Evolutionary conservation across 2,888 invertebrate species (phyloP), one percentile per base, ranked within the genome.

Genomic region (Cerastoderma edule): DNA sequence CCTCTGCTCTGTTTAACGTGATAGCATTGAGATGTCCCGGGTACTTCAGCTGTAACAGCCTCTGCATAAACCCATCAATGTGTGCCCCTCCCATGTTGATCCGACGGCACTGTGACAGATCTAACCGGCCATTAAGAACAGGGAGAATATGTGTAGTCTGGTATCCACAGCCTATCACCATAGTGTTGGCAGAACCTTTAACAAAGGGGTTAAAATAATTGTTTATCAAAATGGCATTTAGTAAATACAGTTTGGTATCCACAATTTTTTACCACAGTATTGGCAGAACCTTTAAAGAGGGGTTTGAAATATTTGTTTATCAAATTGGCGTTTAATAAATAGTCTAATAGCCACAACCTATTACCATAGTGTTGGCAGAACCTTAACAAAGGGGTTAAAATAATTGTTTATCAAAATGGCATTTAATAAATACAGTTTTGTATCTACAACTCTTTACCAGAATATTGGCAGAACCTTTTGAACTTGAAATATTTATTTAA

Each of bases 61-160:
- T 95, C 92, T 97, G 97, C 91, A 98, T 94, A 91, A 96, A 98
- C 48, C 94, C 95, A 75, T 96, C 95, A 85, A 98, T 95, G 92
- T 98, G 97, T 91, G 95, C 96, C 35, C 98, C 98, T 88, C 97
- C 97, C 75, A 97, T 94, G 93, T 97, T 97, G 63, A 98, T 95
- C 82, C 98, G 95, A 54, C 97, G 95, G 24, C 96, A 94, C 91
- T 96, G 95, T 48, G 94, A 94, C 71, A 95, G 93, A 88, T 96
- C 95, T 35, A 96, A 94, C 89, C 94, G 94, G 2, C 92, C 92
- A 85, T 95, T 84, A 10, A 98, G 90, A 30, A 98, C 94, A 1
- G 98, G 98, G 81, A 98, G 95, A 5, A 98, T 94, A 89, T 98
- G 98, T 10, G 96, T 96, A 5, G 97, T 95, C 88, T 97, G 96